Percentiles rank a stretch among this genome's conserved stretches.
Evolutionary conservation across 2,113 vertebrate species (phyloP).

Genomic region (Coptodon rendalli): DNA sequence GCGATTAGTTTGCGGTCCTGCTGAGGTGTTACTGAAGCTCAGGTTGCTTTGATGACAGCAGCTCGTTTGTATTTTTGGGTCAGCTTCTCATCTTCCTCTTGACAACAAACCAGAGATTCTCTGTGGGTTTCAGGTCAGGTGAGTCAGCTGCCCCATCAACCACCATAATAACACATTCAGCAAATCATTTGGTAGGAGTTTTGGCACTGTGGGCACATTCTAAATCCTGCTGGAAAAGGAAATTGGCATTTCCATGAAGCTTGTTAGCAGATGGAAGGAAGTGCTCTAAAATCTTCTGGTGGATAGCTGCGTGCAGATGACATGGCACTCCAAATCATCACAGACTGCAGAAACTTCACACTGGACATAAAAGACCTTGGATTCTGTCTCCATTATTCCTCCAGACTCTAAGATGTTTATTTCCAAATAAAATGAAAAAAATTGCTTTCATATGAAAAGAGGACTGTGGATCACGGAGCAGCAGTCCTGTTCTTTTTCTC

Average conservation of each 20-base stretch:
- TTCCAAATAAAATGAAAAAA: neutral
- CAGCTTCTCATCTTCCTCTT: neutral
- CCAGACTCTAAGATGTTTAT: neutral
- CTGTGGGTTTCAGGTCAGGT: neutral
- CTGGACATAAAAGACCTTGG: neutral
- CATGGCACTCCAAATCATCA: neutral
- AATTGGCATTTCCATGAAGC: neutral
- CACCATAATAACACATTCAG: neutral
- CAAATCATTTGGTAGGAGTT: neutral
- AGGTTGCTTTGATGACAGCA: neutral
- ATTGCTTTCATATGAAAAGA: neutral
- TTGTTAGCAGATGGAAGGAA: neutral
- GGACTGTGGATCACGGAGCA: neutral
- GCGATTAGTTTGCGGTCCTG: neutral
- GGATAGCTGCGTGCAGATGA: neutral
- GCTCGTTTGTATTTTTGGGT: neutral
- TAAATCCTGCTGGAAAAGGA: neutral
- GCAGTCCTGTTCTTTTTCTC: neutral
- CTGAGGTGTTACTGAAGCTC: neutral
- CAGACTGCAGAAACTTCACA: neutral
- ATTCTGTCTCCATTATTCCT: neutral
- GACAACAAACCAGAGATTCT: neutral
- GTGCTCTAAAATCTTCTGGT: neutral
- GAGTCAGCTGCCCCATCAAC: neutral
- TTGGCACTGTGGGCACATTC: neutral